These are phyloP conservation scores for Drosophila gunungcola DNA, from an alignment of 1,140 invertebrate species.

Conservation along the genomic window DNA sequence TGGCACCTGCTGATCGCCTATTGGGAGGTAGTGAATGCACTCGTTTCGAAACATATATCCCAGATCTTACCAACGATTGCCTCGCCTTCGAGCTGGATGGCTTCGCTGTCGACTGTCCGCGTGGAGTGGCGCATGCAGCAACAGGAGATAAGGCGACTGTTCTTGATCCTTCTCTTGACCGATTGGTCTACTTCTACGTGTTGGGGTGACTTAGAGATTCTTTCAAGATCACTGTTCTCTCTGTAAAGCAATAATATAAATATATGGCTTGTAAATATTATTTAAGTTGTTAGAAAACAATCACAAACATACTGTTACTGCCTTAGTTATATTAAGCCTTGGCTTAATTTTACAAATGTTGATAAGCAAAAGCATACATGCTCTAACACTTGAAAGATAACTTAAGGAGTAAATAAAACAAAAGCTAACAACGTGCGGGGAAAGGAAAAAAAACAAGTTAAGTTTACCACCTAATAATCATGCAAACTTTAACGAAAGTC, in stretches of 20 bases:
- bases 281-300: background rate
- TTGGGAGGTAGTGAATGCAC: constrained; percentile 1
- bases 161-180: constrained; percentile 35
- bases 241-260: background rate
- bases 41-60: background rate
- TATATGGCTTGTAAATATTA: background rate
- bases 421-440: too few relatives aligned
- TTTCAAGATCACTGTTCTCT: constrained; percentile 5
- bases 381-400: constrained; percentile 9
- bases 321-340: background rate
- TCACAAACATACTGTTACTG: background rate
- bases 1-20: constrained; percentile 10
- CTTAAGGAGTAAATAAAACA: background rate
- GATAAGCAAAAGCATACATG: constrained; percentile 15
- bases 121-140: constrained; percentile 52
- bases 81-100: constrained; percentile 6
- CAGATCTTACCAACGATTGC: constrained; percentile 9
- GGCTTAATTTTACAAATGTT: background rate
- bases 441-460: too few relatives aligned
- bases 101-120: constrained; percentile 34
- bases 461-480: background rate
- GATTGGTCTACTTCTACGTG: constrained; percentile 3
- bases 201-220: background rate
- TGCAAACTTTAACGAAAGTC: background rate
- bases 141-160: constrained; percentile 37